A percentile compares a stretch with the other conserved stretches of the same genome.
Conservation (phyloP, 2,113 vertebrate genomes). For the Trogon surrucura region DNA sequence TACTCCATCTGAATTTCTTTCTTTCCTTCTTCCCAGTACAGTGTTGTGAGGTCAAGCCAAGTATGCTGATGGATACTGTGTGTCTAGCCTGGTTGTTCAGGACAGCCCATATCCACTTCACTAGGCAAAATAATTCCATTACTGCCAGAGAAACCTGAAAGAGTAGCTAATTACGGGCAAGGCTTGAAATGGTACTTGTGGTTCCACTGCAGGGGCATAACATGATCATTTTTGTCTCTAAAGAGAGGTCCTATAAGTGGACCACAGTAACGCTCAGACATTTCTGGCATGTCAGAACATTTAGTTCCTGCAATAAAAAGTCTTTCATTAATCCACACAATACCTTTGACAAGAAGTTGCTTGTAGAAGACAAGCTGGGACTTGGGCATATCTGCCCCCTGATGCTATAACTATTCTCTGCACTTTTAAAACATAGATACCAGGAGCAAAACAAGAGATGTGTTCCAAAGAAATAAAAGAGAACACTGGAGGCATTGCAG, state of each 20-base stretch:
- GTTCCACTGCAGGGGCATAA: constrained; percentile 68
- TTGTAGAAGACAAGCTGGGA: constrained; percentile 20
- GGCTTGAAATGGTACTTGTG: constrained; percentile 48
- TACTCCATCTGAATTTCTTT: constrained; percentile 25
- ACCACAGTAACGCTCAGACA: constrained; percentile 63
- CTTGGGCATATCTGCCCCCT: not conserved
- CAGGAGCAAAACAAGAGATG: not conserved
- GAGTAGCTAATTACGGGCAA: constrained; percentile 68
- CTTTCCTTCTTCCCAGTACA: constrained; percentile 30
- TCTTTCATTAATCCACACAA: constrained; percentile 63
- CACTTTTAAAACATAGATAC: not conserved
- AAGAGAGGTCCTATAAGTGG: constrained; percentile 71
- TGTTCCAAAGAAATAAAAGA: not conserved
- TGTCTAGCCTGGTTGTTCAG: not conserved
- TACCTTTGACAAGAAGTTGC: constrained; percentile 58
- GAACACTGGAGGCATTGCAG: not conserved
- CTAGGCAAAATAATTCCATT: constrained; percentile 63
- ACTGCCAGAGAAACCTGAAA: constrained; percentile 59
- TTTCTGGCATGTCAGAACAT: constrained; percentile 75
- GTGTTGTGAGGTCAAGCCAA: constrained; percentile 44
- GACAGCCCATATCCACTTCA: constrained; percentile 47
- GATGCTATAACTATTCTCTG: not conserved
- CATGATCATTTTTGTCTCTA: constrained; percentile 74
- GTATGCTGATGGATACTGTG: not conserved
- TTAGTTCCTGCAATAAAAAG: constrained; percentile 64